Percentiles rank a stretch among this genome's conserved stretches.
Evolutionary conservation across 2,113 vertebrate genomes (phyloP).

Genomic region (Oreochromis tanganicae): DNA sequence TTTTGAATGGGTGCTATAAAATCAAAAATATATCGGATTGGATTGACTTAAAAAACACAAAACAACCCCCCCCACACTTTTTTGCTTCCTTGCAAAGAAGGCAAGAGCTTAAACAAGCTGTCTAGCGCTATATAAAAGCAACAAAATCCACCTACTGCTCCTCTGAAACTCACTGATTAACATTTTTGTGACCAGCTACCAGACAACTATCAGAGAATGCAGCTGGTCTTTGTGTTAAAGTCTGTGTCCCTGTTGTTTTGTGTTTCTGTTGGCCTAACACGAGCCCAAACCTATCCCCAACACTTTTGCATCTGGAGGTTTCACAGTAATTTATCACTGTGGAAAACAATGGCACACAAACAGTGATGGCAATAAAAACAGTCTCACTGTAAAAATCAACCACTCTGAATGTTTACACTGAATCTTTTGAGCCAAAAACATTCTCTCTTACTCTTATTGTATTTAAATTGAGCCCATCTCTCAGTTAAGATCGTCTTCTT

Average conservation of each 20-base stretch:
- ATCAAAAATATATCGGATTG: not conserved
- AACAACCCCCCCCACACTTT: not conserved
- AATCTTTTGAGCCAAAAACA: not conserved
- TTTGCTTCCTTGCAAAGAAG: not conserved
- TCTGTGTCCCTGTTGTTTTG: not conserved
- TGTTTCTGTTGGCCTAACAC: not conserved
- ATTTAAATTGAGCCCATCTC: not conserved
- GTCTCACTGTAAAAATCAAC: not conserved
- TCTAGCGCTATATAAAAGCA: not conserved
- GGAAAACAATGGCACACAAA: not conserved
- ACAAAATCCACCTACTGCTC: not conserved
- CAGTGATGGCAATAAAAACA: not conserved
- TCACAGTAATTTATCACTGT: not conserved
- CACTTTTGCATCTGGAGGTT: not conserved
- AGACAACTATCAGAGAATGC: not conserved
- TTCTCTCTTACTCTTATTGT: not conserved
- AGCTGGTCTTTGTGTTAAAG: not conserved
- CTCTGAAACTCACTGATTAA: not conserved
- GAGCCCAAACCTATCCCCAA: not conserved
- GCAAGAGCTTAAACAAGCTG: not conserved
- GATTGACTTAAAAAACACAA: not conserved
- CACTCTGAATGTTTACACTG: not conserved
- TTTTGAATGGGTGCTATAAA: not conserved
- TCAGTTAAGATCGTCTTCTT: not conserved
- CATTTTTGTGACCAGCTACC: not conserved